Conservation (phyloP, 2,888 invertebrate species). For the Adineta ricciae region DNA sequence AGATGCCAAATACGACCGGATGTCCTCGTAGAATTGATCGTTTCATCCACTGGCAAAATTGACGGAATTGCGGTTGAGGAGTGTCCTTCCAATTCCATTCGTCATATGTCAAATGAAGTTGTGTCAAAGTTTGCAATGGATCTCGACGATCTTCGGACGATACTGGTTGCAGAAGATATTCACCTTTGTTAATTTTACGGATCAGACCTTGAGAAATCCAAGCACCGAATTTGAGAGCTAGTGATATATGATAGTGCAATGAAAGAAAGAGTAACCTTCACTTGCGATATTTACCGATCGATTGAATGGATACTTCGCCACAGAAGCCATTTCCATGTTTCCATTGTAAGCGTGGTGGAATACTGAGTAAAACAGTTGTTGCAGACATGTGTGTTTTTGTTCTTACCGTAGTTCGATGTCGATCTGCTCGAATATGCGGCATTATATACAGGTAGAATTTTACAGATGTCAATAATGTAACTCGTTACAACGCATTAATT, state of each 20-base stretch:
- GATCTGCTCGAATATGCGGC: too few relatives aligned
- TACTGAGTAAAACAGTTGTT: background rate
- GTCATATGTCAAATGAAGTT: background rate
- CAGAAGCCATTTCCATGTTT: background rate
- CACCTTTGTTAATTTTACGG: background rate
- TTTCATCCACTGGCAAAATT: background rate
- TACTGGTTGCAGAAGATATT: background rate
- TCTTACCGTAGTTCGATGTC: too few relatives aligned
- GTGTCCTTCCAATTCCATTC: background rate
- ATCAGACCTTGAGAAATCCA: background rate
- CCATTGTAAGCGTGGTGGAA: background rate
- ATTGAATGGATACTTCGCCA: background rate
- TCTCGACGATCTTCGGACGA: background rate
- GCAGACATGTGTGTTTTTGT: too few relatives aligned
- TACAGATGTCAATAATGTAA: too few relatives aligned
- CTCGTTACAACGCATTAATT: too few relatives aligned
- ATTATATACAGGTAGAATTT: too few relatives aligned
- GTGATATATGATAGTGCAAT: too few relatives aligned
- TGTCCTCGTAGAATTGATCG: background rate
- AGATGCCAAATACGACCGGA: background rate
- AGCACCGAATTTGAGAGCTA: background rate
- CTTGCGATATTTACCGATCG: too few relatives aligned
- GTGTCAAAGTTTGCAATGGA: background rate
- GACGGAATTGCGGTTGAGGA: background rate
- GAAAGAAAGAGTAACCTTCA: too few relatives aligned